Evolutionary conservation across 2,113 vertebrate species (phyloP).

Genomic region (Hassar affinis): DNA sequence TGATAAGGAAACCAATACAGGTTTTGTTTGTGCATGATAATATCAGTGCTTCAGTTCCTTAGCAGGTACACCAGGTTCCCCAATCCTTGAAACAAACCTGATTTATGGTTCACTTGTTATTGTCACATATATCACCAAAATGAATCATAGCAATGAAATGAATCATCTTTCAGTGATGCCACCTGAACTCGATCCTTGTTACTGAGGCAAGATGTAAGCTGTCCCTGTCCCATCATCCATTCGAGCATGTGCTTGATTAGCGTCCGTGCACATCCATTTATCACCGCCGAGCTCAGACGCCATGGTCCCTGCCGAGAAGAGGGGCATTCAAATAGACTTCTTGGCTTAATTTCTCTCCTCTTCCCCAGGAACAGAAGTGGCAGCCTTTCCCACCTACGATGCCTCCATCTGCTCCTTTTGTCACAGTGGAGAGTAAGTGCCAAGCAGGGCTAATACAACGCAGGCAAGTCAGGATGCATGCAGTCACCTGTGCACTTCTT

Average conservation of each 20-base stretch:
- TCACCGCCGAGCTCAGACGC: conserved; percentile 66
- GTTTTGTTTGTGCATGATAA: background rate
- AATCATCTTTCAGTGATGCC: conserved; percentile 5
- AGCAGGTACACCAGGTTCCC: background rate
- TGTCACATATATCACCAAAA: background rate
- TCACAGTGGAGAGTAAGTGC: conserved; percentile 55
- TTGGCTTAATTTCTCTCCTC: conserved; percentile 64
- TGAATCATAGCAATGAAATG: background rate
- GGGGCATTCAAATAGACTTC: conserved; percentile 60
- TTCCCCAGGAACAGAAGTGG: conserved; percentile 67
- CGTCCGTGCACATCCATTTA: conserved; percentile 67
- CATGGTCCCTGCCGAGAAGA: conserved; percentile 59
- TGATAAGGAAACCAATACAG: background rate
- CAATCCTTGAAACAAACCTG: background rate
- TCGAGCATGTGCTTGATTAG: conserved; percentile 64
- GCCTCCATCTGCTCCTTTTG: conserved; percentile 75
- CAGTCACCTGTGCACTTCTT: conserved; percentile 27
- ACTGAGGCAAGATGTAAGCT: conserved; percentile 25
- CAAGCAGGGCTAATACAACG: conserved; percentile 58
- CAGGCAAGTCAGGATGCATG: conserved; percentile 41
- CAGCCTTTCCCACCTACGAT: conserved; percentile 74
- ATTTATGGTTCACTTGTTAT: conserved; percentile 3
- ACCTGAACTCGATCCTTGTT: background rate
- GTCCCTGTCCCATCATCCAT: conserved; percentile 47
- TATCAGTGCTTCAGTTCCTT: background rate